Evolutionary conservation across 2,797 vertebrate species (phyloP).

Genomic region (Cercopithecus hamlyni): DNA sequence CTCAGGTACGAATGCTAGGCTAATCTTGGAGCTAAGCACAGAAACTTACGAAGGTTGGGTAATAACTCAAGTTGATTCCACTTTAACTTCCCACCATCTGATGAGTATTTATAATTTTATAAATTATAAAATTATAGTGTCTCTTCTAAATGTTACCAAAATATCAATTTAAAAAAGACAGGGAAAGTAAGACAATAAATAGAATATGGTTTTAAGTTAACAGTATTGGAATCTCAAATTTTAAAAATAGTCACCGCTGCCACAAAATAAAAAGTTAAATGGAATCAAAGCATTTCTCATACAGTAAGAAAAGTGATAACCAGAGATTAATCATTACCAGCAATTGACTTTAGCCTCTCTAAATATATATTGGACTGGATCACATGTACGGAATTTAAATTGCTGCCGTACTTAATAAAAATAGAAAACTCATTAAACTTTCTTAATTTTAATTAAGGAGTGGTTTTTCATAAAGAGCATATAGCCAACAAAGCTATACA

Average conservation of each 20-base stretch:
- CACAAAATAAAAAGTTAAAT: not conserved
- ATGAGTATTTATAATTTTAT: not conserved
- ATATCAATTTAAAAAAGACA: not conserved
- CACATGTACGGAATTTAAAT: not conserved
- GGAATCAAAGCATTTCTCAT: conserved; percentile 7
- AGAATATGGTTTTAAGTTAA: not conserved
- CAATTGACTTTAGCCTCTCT: not conserved
- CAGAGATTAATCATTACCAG: not conserved
- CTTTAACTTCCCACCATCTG: not conserved
- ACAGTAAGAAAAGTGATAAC: not conserved
- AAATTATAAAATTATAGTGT: not conserved
- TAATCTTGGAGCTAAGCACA: not conserved
- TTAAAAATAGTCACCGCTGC: not conserved
- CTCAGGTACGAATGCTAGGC: not conserved
- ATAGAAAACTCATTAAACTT: not conserved
- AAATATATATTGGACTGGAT: not conserved
- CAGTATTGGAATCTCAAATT: not conserved
- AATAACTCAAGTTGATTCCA: not conserved
- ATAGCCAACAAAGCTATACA: not conserved
- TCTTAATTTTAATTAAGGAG: not conserved
- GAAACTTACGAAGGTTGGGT: not conserved
- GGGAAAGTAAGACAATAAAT: not conserved
- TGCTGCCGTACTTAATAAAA: not conserved
- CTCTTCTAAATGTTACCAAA: not conserved
- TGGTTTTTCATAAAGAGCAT: not conserved